Conservation (phyloP, 2,888 invertebrate species). For the Dicyrtomina minuta region DNA sequence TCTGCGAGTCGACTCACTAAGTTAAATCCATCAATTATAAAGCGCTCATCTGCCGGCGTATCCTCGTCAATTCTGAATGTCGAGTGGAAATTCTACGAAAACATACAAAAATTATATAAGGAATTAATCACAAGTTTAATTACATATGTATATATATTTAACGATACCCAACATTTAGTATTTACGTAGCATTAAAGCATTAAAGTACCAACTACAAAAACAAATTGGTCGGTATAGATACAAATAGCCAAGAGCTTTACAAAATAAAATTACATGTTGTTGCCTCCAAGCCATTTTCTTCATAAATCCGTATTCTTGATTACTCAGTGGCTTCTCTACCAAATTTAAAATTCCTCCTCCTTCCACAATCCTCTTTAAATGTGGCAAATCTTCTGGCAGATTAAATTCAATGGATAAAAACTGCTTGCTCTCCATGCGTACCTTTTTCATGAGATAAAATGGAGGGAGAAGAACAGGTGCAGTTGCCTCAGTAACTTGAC, state of each 20-base stretch:
- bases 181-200: no score
- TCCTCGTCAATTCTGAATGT: conserved; percentile 39
- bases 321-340: conserved; percentile 42
- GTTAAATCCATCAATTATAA: conserved; percentile 44
- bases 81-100: conserved; percentile 40
- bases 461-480: conserved; percentile 52
- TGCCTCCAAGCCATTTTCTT: conserved; percentile 51
- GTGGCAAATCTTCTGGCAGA: conserved; percentile 44
- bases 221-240: no score
- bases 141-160: no score
- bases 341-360: conserved; percentile 46
- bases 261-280: conserved; percentile 37
- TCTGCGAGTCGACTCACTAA: conserved; percentile 44
- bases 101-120: background rate
- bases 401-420: conserved; percentile 44
- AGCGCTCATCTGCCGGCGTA: conserved; percentile 41
- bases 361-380: conserved; percentile 48
- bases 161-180: no score
- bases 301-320: conserved; percentile 43
- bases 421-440: conserved; percentile 39
- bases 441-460: conserved; percentile 45
- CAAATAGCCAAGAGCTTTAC: no score
- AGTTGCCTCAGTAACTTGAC: conserved; percentile 37
- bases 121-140: no score
- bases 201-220: no score